Percentiles rank a stretch among this genome's conserved stretches.
phyloP scores from a whole-genome alignment of 2,797 vertebrate species.

The Netta rufina region DNA sequence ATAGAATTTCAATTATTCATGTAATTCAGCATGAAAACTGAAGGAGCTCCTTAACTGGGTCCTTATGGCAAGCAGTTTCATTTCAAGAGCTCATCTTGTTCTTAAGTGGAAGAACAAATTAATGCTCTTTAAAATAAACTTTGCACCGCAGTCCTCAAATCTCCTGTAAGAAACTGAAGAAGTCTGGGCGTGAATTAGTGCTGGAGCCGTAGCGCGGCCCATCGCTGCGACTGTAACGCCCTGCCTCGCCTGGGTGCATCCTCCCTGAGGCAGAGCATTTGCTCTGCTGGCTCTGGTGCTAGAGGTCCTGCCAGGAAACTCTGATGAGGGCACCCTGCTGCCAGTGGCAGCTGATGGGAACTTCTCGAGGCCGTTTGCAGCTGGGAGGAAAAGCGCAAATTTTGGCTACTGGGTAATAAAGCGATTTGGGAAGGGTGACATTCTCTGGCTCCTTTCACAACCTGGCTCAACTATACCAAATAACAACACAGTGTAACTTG shows the following conservation, averaged over 20 bases:
- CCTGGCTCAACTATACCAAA: fast-evolving
- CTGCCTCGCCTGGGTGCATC: fast-evolving
- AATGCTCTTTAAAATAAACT: constrained; percentile 60
- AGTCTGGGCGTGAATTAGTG: not conserved
- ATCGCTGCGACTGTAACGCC: fast-evolving
- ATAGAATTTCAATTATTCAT: constrained; percentile 57
- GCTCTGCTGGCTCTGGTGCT: not conserved
- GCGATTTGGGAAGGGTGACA: fast-evolving
- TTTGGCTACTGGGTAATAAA: not conserved
- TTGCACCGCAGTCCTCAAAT: not conserved
- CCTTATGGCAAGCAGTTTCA: constrained; percentile 43
- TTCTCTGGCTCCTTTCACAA: not conserved
- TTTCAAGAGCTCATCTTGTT: constrained; percentile 65
- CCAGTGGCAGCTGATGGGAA: fast-evolving
- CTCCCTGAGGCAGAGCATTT: not conserved
- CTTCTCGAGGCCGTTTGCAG: not conserved
- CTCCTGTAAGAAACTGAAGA: not conserved
- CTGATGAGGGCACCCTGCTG: not conserved
- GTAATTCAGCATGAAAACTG: constrained; percentile 40
- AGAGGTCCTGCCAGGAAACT: not conserved
- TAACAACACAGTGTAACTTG: fast-evolving
- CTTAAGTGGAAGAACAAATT: constrained; percentile 59
- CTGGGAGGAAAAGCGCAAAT: fast-evolving
- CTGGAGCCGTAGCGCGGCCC: not conserved
- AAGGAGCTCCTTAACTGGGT: constrained; percentile 55